Percentiles rank a stretch among this genome's conserved stretches.
Evolutionary conservation across 1,140 invertebrate species (phyloP).

Genomic region (Pseudomyrmex gracilis): DNA sequence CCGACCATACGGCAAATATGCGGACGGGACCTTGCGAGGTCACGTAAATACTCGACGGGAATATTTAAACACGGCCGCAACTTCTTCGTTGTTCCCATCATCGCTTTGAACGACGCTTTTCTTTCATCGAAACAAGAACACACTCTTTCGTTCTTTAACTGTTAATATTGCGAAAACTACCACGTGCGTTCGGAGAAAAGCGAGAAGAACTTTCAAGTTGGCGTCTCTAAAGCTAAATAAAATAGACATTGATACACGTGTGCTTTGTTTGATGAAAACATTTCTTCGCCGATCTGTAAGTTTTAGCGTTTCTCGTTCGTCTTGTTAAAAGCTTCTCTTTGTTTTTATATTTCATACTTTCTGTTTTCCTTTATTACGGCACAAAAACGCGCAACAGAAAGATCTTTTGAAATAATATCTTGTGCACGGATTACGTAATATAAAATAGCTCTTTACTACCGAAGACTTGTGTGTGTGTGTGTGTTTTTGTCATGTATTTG

Average conservation of each 20-base stretch:
- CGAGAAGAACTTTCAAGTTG: not conserved
- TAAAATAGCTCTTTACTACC: constrained; percentile 12
- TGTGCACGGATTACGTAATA: not conserved
- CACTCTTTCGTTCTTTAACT: not conserved
- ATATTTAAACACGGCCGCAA: constrained; percentile 17
- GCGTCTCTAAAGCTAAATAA: not conserved
- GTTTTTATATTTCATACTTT: not conserved
- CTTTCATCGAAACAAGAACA: not conserved
- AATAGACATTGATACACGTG: not conserved
- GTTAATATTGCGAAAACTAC: not conserved
- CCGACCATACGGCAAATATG: constrained; percentile 31
- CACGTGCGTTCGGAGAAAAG: not conserved
- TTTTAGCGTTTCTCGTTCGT: not conserved
- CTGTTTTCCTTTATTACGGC: not conserved
- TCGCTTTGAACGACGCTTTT: not conserved
- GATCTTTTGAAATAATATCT: constrained; percentile 2
- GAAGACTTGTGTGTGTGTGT: not conserved
- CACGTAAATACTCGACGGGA: not conserved
- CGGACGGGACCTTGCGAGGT: constrained; percentile 6
- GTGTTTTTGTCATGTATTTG: not conserved
- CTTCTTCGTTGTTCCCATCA: not conserved
- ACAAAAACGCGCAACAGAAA: not conserved
- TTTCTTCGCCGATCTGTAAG: not conserved
- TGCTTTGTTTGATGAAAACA: not conserved
- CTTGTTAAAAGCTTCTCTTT: not conserved